phyloP scores from a whole-genome alignment of 1,140 invertebrate species.

The Heliconius hermathena region DNA sequence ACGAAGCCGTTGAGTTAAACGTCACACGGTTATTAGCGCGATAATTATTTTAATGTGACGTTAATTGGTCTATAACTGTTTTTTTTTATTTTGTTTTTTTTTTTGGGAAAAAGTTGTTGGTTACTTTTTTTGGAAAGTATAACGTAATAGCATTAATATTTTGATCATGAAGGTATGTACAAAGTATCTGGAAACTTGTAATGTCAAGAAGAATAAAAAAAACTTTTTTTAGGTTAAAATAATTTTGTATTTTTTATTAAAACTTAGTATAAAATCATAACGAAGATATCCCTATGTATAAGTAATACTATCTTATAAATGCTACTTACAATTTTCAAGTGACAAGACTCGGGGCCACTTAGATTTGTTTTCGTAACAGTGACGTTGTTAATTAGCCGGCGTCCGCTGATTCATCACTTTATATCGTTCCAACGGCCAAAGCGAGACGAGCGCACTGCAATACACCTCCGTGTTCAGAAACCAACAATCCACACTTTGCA shows the following conservation, averaged over 20 bases:
- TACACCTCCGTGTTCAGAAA: conserved; percentile 43
- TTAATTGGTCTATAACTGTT: background rate
- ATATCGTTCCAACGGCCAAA: conserved; percentile 68
- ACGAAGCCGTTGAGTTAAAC: background rate
- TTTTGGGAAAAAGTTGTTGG: no score
- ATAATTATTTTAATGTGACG: background rate
- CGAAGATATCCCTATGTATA: background rate
- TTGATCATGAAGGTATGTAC: background rate
- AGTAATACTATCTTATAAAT: background rate
- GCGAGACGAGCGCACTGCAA: conserved; percentile 63
- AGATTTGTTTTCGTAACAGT: conserved; percentile 74
- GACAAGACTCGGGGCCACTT: conserved; percentile 49
- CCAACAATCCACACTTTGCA: conserved; percentile 45
- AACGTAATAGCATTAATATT: background rate
- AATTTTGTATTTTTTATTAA: background rate
- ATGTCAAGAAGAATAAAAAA: background rate
- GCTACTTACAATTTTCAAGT: conserved; percentile 68
- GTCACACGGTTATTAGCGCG: background rate
- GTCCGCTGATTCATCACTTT: conserved; percentile 80
- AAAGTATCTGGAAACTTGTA: background rate
- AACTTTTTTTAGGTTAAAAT: background rate
- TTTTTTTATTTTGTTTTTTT: background rate
- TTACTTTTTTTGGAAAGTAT: background rate
- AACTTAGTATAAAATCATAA: background rate
- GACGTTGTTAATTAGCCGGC: conserved; percentile 76